Conservation (phyloP, 2,113 vertebrate species). For the Ictidomys tridecemlineatus region DNA sequence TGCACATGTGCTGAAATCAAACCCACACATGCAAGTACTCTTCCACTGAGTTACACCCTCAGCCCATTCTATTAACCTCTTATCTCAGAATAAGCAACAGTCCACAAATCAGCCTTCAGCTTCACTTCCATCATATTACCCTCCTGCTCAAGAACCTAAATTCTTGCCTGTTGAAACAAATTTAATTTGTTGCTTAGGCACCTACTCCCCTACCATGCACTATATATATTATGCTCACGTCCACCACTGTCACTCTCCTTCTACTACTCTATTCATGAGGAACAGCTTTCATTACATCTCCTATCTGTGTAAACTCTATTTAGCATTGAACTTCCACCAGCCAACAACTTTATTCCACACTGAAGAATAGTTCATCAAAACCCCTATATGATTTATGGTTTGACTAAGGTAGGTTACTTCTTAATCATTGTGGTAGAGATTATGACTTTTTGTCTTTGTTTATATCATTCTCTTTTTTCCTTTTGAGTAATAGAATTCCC, state of each 20-base stretch:
- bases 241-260: not conserved
- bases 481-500: not conserved
- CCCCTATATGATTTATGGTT: not conserved
- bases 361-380: not conserved
- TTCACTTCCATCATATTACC: not conserved
- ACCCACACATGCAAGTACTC: not conserved
- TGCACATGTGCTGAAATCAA: no score
- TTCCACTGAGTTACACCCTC: not conserved
- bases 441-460: not conserved
- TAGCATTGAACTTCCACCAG: not conserved
- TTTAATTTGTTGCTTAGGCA: not conserved
- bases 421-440: not conserved
- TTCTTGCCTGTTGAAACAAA: not conserved
- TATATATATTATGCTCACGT: not conserved
- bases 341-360: not conserved
- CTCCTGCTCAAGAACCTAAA: not conserved
- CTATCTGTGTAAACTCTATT: not conserved
- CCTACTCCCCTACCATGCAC: not conserved
- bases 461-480: not conserved
- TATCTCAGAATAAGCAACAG: not conserved
- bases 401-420: not conserved
- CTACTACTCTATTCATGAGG: not conserved
- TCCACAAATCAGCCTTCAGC: not conserved
- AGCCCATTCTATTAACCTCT: not conserved
- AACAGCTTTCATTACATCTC: not conserved